phyloP scores from a whole-genome alignment of 1,140 invertebrate species.

The Littorina saxatilis region DNA sequence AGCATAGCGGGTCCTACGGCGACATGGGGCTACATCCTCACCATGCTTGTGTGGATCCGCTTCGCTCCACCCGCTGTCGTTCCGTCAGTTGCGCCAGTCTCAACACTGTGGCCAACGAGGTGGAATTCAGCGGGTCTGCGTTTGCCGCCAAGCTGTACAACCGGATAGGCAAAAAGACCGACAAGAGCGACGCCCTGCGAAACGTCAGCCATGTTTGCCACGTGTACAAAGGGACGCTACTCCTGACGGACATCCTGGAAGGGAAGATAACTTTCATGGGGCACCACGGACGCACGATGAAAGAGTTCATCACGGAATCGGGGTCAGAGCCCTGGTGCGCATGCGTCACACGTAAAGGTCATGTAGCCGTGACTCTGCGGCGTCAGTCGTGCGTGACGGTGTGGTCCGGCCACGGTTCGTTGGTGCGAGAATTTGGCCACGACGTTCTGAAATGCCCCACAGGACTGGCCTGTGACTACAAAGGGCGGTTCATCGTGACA shows the following conservation, averaged over 20 bases:
- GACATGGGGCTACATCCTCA: not conserved
- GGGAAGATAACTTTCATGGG: conserved; percentile 8
- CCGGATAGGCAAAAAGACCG: not conserved
- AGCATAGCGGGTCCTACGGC: not conserved
- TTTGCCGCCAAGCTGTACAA: conserved; percentile 22
- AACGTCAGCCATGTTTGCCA: conserved; percentile 31
- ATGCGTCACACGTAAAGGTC: conserved; percentile 35
- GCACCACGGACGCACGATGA: conserved; percentile 8
- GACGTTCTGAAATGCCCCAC: conserved; percentile 48
- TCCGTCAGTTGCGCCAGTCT: not conserved
- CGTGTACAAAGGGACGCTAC: conserved; percentile 26
- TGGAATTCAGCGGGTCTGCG: not conserved
- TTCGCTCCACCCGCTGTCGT: not conserved
- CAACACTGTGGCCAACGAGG: not conserved
- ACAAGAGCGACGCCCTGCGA: not conserved
- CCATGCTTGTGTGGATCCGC: not conserved
- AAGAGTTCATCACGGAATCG: conserved; percentile 20
- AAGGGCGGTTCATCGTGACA: conserved; percentile 47
- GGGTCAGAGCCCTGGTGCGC: conserved; percentile 47
- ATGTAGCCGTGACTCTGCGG: conserved; percentile 46
- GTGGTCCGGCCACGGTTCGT: conserved; percentile 39
- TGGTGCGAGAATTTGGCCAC: conserved; percentile 40
- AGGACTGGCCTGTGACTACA: conserved; percentile 49
- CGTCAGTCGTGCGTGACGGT: conserved; percentile 44
- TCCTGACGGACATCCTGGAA: conserved; percentile 19